Evolutionary conservation across 1,140 invertebrate genomes (phyloP).

Genomic region (Oryzaephilus surinamensis): DNA sequence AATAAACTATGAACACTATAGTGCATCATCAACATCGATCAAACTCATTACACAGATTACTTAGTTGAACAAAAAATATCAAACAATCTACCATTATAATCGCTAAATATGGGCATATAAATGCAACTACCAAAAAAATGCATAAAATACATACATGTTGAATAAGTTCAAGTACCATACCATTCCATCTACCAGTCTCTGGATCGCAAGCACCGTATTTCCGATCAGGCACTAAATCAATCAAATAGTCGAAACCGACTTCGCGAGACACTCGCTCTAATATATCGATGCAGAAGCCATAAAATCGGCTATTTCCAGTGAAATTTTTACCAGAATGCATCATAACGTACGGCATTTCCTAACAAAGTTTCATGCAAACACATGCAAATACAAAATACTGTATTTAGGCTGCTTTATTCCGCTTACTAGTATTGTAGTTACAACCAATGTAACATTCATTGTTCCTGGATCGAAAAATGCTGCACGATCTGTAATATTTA

Average conservation of each 20-base stretch:
- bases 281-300: conserved; percentile 73
- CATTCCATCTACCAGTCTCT: conserved; percentile 68
- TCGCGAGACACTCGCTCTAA: conserved; percentile 50
- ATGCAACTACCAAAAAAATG: conserved; percentile 3
- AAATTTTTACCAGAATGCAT: conserved; percentile 51
- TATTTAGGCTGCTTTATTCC: background rate
- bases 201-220: conserved; percentile 64
- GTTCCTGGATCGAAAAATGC: conserved; percentile 74
- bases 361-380: conserved; percentile 13
- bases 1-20: no score
- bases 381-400: conserved; percentile 2
- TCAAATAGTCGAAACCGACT: conserved; percentile 63
- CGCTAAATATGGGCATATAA: background rate
- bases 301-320: conserved; percentile 59
- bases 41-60: no score
- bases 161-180: conserved; percentile 70
- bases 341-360: conserved; percentile 65
- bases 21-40: no score
- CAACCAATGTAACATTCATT: conserved; percentile 78
- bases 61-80: conserved; percentile 1
- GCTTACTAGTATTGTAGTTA: conserved; percentile 79
- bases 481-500: conserved; percentile 72
- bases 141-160: conserved; percentile 46
- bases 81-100: background rate
- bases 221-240: conserved; percentile 63